Evolutionary conservation across 2,113 vertebrate genomes (phyloP), one percentile per base, ranked within the genome.

Genomic region (Xenopus laevis): DNA sequence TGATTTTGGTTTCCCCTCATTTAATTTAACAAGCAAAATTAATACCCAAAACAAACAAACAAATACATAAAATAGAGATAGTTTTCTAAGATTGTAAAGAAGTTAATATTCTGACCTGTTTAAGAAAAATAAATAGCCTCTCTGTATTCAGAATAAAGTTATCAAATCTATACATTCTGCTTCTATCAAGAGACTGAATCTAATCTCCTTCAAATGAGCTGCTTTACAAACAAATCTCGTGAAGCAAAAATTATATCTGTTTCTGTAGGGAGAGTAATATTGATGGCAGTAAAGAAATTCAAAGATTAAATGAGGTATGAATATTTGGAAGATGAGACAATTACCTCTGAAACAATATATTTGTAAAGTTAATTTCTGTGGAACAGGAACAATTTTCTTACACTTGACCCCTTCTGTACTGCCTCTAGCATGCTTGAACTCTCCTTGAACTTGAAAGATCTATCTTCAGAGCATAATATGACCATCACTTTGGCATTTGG

Each of bases 401-500:
- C 86, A 93, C 91, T 94, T 94, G 92, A 92, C 92, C 93, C 87
- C 86, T 84, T 84, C 83, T 89, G 89, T 87, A 94, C 89, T 91
- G 87, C 88, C 88, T 87, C 86, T 87, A 92, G 89, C 89, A 92
- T 92, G 96, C 92, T 91, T 97, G 95, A 98, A 98, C 97, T 98
- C 95, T 94, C 94, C 95, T 97, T 99, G 97, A 98, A 98, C 96
- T 95, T 91, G 85, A 87, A 86, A 89, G 86, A 89, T 92, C 86
- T 83, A 84, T 92, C 86, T 86, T 88, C 80, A 88, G 84, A 91
- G 87, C 82, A 80, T 85, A 91, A 92, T 90, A 88, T 21, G 83
- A 88, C 89, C 89, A 91, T 94, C 93, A 94, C 89, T 90, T 94
- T 94, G 92, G 94, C 92, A 97, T 98, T 94, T 96, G 93, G 91